A percentile compares a stretch with the other conserved stretches of the same genome.
phyloP scores from a whole-genome alignment of 2,113 vertebrate genomes.

The Chionodraco myersi region DNA sequence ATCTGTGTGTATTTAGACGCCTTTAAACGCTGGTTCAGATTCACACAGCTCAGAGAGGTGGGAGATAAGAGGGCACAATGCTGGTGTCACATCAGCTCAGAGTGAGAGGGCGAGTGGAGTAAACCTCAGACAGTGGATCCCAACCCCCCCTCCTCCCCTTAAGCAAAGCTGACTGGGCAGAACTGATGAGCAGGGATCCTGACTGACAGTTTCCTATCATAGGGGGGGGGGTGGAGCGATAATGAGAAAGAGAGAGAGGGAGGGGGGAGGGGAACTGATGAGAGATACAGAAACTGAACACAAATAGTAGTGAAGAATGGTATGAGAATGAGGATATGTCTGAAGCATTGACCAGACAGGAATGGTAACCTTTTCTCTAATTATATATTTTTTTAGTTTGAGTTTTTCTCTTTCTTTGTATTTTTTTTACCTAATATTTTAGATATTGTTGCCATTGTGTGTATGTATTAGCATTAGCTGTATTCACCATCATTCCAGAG shows the following conservation, averaged over 20 bases:
- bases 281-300: no score
- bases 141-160: neutral
- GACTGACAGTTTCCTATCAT: slow-evolving; percentile 15
- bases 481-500: no score
- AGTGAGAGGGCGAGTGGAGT: neutral
- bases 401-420: no score
- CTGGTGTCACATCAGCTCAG: slow-evolving; percentile 7
- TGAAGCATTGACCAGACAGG: no score
- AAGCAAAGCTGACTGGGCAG: slow-evolving; percentile 28
- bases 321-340: no score
- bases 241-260: neutral
- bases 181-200: slow-evolving; percentile 5
- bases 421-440: no score
- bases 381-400: no score
- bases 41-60: neutral
- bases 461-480: no score
- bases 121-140: neutral
- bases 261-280: no score
- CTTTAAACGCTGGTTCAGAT: neutral
- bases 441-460: no score
- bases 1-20: neutral
- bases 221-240: neutral
- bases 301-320: no score
- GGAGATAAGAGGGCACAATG: neutral
- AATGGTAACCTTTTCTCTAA: no score